phyloP scores from a whole-genome alignment of 2,113 vertebrate genomes.

The Forbesichthys agassizii region DNA sequence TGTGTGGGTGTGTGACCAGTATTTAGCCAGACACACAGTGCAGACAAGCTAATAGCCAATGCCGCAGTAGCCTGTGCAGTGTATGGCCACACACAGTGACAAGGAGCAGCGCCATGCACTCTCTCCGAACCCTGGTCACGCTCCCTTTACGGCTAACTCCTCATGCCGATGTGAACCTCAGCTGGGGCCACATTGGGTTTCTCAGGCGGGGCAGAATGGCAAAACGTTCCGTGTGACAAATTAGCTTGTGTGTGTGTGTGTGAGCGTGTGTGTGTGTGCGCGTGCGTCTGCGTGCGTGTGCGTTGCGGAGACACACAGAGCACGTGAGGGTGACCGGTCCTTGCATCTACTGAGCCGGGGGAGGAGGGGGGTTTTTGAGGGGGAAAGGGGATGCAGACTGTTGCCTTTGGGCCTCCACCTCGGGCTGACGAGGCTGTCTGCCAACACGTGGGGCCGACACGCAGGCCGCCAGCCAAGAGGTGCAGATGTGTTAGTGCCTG shows the following conservation, averaged over 20 bases:
- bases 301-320: too few relatives aligned
- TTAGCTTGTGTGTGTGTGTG: too few relatives aligned
- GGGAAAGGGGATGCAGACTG: slow-evolving; percentile 21
- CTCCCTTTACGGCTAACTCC: slow-evolving; percentile 36
- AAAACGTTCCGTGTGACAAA: too few relatives aligned
- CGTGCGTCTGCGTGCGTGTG: too few relatives aligned
- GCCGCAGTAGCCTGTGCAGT: slow-evolving; percentile 66
- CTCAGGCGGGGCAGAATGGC: background rate
- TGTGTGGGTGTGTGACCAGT: slow-evolving; percentile 36
- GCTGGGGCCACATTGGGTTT: slow-evolving; percentile 56
- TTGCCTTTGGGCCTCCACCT: slow-evolving; percentile 56
- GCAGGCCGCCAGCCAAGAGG: slow-evolving; percentile 58
- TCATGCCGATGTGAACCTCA: slow-evolving; percentile 40
- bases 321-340: background rate
- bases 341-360: slow-evolving; percentile 51
- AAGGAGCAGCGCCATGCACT: slow-evolving; percentile 37
- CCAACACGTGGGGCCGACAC: slow-evolving; percentile 49
- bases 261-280: too few relatives aligned
- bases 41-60: slow-evolving; percentile 71
- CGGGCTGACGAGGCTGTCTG: slow-evolving; percentile 45
- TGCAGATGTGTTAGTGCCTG: slow-evolving; percentile 70
- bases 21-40: slow-evolving; percentile 62
- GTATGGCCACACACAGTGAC: slow-evolving; percentile 77
- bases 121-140: slow-evolving; percentile 50
- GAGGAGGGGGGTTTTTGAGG: background rate